Evolutionary conservation across 2,888 invertebrate genomes (phyloP).

Genomic region (Rhimphoctona megacephalus): DNA sequence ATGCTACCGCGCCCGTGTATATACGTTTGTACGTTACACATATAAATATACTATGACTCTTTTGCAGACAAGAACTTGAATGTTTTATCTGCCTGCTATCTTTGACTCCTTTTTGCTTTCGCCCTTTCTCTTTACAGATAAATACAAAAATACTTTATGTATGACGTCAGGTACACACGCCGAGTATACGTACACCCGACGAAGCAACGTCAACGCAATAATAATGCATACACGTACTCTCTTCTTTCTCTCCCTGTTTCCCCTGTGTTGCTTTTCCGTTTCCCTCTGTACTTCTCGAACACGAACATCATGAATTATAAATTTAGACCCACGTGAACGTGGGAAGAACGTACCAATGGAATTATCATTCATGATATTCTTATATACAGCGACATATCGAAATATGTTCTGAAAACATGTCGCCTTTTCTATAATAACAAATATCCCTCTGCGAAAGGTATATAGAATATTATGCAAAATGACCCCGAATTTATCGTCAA

Average conservation of each 20-base stretch:
- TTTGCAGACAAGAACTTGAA: background rate
- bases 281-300: conserved; percentile 13
- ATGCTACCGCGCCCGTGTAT: background rate
- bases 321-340: conserved; percentile 52
- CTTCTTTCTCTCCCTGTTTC: conserved; percentile 11
- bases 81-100: background rate
- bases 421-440: background rate
- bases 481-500: background rate
- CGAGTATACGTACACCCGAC: conserved; percentile 33
- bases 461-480: background rate
- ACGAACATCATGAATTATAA: conserved; percentile 55
- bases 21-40: background rate
- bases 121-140: conserved; percentile 24
- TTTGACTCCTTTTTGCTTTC: conserved; percentile 5
- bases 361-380: conserved; percentile 69
- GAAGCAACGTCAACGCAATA: conserved; percentile 63
- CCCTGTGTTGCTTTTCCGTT: background rate
- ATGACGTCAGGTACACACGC: conserved; percentile 57
- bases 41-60: background rate
- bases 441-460: background rate
- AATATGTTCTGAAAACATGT: conserved; percentile 41
- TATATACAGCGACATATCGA: conserved; percentile 35
- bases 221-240: conserved; percentile 51
- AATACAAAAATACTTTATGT: conserved; percentile 62
- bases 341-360: conserved; percentile 32